Evolutionary conservation across 2,888 invertebrate genomes (phyloP).

Genomic region (Lasius platythorax): DNA sequence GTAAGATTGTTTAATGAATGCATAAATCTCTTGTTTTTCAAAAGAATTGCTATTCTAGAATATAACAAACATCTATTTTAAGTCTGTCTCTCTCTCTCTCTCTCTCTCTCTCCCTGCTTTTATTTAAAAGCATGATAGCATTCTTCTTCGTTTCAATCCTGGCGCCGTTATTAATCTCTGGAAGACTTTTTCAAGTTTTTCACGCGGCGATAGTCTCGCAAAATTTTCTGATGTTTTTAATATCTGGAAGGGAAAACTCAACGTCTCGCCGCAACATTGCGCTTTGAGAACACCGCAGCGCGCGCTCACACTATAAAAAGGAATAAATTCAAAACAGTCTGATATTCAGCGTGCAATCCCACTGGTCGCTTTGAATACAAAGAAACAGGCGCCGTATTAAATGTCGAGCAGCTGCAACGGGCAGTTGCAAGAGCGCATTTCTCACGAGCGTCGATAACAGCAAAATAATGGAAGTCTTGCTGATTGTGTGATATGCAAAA

Average conservation of each 20-base stretch:
- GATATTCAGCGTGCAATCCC: slow-evolving; percentile 11
- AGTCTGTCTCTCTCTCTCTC: not conserved
- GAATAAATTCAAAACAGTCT: slow-evolving; percentile 28
- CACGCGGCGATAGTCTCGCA: slow-evolving; percentile 3
- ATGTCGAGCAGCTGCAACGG: slow-evolving; percentile 31
- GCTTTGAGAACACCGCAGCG: slow-evolving; percentile 1
- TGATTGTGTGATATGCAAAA: slow-evolving; percentile 24
- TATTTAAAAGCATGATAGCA: not conserved
- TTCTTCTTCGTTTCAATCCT: not conserved
- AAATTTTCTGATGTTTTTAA: slow-evolving; percentile 34
- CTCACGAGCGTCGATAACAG: slow-evolving; percentile 34
- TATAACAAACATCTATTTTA: not conserved
- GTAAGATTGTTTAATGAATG: not conserved
- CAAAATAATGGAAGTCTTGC: slow-evolving; percentile 9
- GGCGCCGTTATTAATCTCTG: slow-evolving; percentile 11
- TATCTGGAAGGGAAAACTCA: slow-evolving; percentile 22
- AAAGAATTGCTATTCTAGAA: not conserved
- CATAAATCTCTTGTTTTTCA: not conserved
- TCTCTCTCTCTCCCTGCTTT: not conserved
- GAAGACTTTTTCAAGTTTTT: not conserved
- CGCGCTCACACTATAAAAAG: not conserved
- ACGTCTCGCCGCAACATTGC: not conserved
- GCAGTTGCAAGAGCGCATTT: slow-evolving; percentile 39
- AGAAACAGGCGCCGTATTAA: slow-evolving; percentile 39
- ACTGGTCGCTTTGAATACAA: slow-evolving; percentile 22